Evolutionary conservation across 2,113 vertebrate genomes (phyloP), one percentile per base, ranked within the genome.

Genomic region (Zootoca vivipara): DNA sequence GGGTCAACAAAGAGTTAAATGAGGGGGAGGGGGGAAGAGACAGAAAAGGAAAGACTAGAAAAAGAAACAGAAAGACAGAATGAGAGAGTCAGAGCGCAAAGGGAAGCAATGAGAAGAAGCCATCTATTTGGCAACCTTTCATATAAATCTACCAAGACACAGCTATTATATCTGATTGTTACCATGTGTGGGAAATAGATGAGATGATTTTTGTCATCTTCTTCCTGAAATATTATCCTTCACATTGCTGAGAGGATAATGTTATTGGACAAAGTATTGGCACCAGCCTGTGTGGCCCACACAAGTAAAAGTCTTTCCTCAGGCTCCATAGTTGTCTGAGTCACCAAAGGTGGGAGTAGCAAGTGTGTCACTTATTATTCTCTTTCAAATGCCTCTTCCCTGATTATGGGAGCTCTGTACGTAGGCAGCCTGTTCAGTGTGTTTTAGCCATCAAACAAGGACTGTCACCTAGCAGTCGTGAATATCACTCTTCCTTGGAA

Each of bases 171-270:
- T 83, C 30, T 75, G 35, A 35, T 83, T 33, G 58, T 75, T 88
- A 82, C 58, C n/a, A 20, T 88, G 87, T 77, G 80, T 74, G 79
- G 80, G 80, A 83, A 83, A 82, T 13, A 15, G 56, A 83, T 0
- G 7, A 88, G 72, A 88, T 88, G 70, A 75, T 82, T 82, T 77
- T 65, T 88, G 87, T 77, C 80, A 77, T 88, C 58, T 75, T 67
- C 58, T 83, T 83, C 38, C 80, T 77, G 87, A 88, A 88, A 88
- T 30, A 88, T 88, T 88, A 88, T 77, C 87, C 72, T 83, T 77
- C 87, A 88, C 9, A 28, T 46, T 83, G 72, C 62, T 75, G 87
- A 83, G 67, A 77, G 72, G n/a, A 88, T 88, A 77, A 75, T 83
- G 67, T 88, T 74, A 83, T 88, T 83, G 81, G 87, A 83, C 58